Conservation (phyloP, 2,113 vertebrate species). For the Alectura lathami region DNA sequence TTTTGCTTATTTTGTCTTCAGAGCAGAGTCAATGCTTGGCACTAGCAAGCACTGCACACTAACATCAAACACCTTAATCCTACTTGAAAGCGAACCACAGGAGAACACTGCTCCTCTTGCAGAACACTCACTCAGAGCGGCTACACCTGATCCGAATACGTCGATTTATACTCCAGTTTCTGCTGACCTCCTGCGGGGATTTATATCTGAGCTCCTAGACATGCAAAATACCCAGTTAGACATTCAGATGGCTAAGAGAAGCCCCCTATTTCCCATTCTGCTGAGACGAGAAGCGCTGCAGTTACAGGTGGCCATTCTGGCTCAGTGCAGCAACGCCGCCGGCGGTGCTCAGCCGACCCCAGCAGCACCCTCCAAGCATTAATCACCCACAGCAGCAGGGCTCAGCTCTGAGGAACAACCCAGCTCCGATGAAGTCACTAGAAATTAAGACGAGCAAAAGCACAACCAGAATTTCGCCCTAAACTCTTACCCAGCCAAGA, state of each 20-base stretch:
- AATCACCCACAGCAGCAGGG: not conserved
- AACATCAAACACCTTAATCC: not conserved
- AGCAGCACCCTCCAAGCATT: not conserved
- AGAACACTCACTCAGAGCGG: not conserved
- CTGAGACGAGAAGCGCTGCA: not conserved
- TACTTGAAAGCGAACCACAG: accelerated
- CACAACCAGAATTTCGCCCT: not conserved
- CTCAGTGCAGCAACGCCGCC: not conserved
- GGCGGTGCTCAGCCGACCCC: not conserved
- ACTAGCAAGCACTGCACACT: not conserved
- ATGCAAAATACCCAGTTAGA: not conserved
- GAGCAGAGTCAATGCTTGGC: not conserved
- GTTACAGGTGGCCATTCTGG: not conserved
- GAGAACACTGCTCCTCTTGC: not conserved
- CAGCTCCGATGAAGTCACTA: not conserved
- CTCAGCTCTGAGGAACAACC: not conserved
- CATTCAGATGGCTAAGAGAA: not conserved
- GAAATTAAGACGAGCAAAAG: not conserved
- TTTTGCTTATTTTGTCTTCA: not conserved
- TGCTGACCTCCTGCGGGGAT: not conserved
- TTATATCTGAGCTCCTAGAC: not conserved
- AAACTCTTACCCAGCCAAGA: not conserved
- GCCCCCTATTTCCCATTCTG: not conserved
- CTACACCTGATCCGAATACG: not conserved
- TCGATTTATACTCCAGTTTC: not conserved